Evolutionary conservation across 2,888 invertebrate species (phyloP), one percentile per base, ranked within the genome.

Genomic region (Xanthostigma xanthostigma): DNA sequence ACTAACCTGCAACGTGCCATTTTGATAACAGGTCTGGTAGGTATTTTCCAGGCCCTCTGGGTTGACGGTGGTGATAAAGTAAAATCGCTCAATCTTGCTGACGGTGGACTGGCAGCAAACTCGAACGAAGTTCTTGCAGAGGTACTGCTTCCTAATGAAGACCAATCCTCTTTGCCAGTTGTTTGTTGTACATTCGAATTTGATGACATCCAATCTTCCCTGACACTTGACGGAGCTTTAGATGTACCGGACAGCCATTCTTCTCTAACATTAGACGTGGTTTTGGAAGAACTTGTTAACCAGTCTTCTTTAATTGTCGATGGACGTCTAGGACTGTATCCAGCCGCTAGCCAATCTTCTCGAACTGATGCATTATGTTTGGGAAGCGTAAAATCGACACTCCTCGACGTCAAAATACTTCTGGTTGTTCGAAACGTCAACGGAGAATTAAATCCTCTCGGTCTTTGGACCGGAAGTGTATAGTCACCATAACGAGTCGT

Each of bases 1-100:
- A 46, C 46, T 8, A 13, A 46, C 46, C 46, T 46, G 46, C 41
- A 41, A 13, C 40, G 17, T 33, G 46, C 46, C 34, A 46, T 41
- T 14, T 46, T 46, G 14, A 46, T 46, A 12, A 46, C 41, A 33
- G 46, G 46, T 17, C 46, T 35, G n/a, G 34, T 34, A 4, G 46
- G 41, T 35, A 41, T 40, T 35, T 46, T 46, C 46, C 46, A 46
- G 8, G 46, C 34, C 8, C 46, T 27, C 27, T 27, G 41, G 10
- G 36, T 40, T 11, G 46, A 12, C 1, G 40, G 14, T 9, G 27
- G 27, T 27, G 27, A 27, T 27, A 27, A 6, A 3, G 27, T 27
- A 6, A 27, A 27, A 27, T 27, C 27, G 6, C 27, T 27, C 6
- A 27, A 6, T 6, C 27, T 27, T 5, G 27, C 40, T 39, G 40